Conservation (phyloP, 2,888 invertebrate genomes). For the Serrognathus titanus region DNA sequence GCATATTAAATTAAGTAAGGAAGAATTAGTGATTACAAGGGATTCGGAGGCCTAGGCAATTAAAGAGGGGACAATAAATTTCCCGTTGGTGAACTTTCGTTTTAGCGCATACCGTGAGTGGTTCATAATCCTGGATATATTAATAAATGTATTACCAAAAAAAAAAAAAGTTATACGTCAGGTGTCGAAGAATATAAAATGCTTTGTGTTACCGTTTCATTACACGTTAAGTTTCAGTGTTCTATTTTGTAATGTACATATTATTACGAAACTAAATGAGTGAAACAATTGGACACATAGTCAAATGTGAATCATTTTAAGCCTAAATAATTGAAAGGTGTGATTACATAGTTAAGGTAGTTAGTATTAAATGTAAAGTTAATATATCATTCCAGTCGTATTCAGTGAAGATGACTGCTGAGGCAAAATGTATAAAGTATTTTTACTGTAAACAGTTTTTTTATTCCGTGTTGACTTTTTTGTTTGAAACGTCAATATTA, state of each 20-base stretch:
- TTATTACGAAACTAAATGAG: constrained; percentile 10
- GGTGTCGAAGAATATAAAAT: constrained; percentile 13
- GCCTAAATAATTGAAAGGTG: constrained; percentile 42
- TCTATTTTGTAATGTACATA: constrained; percentile 21
- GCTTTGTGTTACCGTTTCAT: neutral
- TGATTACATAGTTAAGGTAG: constrained; percentile 43
- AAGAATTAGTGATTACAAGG: neutral
- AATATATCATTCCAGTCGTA: constrained; percentile 41
- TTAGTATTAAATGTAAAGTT: constrained; percentile 43
- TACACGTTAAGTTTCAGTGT: constrained; percentile 8
- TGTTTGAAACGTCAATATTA: constrained; percentile 19
- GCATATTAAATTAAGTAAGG: neutral
- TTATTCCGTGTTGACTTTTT: constrained; percentile 24
- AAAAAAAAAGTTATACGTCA: constrained; percentile 13
- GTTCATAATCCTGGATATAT: neutral
- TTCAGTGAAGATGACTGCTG: constrained; percentile 26
- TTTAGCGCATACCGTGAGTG: too few relatives aligned
- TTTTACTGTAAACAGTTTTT: constrained; percentile 39
- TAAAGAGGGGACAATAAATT: too few relatives aligned
- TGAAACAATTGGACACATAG: constrained; percentile 15
- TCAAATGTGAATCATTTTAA: constrained; percentile 31
- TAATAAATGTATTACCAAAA: constrained; percentile 14
- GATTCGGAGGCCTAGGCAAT: too few relatives aligned
- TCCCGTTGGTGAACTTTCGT: too few relatives aligned
- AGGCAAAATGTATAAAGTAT: constrained; percentile 41